Conservation (phyloP, 2,797 vertebrate species). For the Phataginus tetradactyla region DNA sequence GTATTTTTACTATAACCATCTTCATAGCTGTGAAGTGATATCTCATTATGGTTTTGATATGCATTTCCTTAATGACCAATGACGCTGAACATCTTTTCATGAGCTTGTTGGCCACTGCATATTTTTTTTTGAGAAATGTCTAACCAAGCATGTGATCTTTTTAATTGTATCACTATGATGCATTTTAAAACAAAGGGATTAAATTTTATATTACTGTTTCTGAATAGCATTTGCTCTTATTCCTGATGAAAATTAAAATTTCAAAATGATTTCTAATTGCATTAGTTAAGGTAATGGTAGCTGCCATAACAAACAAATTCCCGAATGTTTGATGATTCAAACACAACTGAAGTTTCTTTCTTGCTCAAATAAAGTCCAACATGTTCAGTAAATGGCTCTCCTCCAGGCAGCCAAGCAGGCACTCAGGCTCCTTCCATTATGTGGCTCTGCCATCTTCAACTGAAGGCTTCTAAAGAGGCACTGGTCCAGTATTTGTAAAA, state of each 20-base stretch:
- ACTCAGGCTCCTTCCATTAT: neutral
- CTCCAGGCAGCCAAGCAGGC: neutral
- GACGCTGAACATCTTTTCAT: neutral
- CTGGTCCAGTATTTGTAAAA: neutral
- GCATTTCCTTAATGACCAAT: neutral
- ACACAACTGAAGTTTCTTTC: neutral
- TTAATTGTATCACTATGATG: neutral
- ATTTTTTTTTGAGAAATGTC: neutral
- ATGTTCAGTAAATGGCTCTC: neutral
- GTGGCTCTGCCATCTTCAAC: neutral
- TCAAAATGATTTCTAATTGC: neutral
- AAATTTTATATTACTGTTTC: neutral
- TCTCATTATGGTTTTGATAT: neutral
- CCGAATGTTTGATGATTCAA: neutral
- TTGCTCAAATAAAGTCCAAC: neutral
- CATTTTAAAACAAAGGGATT: neutral
- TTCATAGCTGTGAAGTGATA: neutral
- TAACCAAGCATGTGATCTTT: neutral
- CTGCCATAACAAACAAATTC: neutral
- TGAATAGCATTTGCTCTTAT: neutral
- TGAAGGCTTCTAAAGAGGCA: neutral
- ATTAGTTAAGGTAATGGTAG: neutral
- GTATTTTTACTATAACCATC: neutral
- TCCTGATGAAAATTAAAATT: neutral
- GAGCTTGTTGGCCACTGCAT: neutral